Conservation (phyloP, 2,888 invertebrate species). For the Agrotis segetum region DNA sequence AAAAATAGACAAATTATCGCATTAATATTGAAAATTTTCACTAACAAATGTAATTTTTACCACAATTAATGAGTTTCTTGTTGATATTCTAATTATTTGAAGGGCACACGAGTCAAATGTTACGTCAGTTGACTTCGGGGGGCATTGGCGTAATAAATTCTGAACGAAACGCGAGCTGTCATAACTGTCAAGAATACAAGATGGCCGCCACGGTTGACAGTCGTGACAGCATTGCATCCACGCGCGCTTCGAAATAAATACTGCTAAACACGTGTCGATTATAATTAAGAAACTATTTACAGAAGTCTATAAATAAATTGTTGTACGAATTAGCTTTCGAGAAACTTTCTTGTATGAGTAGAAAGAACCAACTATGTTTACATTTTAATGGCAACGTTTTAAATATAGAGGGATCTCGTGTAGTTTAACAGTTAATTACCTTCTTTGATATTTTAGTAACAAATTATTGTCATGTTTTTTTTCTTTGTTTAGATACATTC, state of each 20-base stretch:
- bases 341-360: conserved; percentile 28
- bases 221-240: conserved; percentile 44
- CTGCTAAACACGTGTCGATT: conserved; percentile 59
- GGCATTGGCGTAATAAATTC: conserved; percentile 56
- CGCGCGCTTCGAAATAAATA: conserved; percentile 60
- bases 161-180: conserved; percentile 55
- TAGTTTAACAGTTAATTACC: not conserved
- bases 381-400: not conserved
- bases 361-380: not conserved
- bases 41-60: conserved; percentile 1
- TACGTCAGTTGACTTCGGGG: conserved; percentile 41
- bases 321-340: conserved; percentile 33
- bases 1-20: conserved; percentile 22
- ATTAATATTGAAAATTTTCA: conserved; percentile 24
- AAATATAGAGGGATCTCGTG: not conserved
- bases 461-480: not conserved
- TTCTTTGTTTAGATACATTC: not conserved
- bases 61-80: conserved; percentile 40
- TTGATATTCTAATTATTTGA: conserved; percentile 50
- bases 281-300: conserved; percentile 57
- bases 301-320: conserved; percentile 51
- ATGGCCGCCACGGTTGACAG: conserved; percentile 58
- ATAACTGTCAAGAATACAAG: conserved; percentile 60
- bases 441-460: not conserved
- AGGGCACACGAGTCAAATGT: conserved; percentile 54